A percentile compares a stretch with the other conserved stretches of the same genome.
Conservation (phyloP, 2,888 invertebrate genomes). For the Crematogaster levior region DNA sequence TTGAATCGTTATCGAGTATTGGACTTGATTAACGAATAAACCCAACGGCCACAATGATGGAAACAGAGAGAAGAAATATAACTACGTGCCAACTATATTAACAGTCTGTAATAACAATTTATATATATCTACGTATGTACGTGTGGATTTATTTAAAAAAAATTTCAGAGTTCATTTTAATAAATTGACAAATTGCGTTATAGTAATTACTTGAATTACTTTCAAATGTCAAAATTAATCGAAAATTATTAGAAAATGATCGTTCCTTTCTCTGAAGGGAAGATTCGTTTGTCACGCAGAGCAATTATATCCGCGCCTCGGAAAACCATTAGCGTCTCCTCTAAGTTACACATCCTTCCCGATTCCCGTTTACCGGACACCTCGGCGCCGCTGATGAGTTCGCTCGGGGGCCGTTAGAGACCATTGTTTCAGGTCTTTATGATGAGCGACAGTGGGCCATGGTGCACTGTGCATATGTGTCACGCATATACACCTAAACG, state of each 20-base stretch:
- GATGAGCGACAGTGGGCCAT: slow-evolving; percentile 59
- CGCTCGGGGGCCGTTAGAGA: slow-evolving; percentile 51
- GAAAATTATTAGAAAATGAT: neutral
- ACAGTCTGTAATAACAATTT: neutral
- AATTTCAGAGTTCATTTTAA: neutral
- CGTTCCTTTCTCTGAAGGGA: neutral
- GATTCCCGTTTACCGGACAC: slow-evolving; percentile 32
- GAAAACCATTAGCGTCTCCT: slow-evolving; percentile 30
- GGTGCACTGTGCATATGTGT: slow-evolving; percentile 52
- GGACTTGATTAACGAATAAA: slow-evolving; percentile 34
- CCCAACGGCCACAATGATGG: neutral
- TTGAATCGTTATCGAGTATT: slow-evolving; percentile 45
- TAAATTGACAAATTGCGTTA: neutral
- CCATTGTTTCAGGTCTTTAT: slow-evolving; percentile 62
- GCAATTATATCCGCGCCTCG: slow-evolving; percentile 43
- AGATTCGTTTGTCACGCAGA: neutral
- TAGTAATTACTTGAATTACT: neutral
- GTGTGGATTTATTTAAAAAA: neutral
- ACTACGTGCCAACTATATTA: neutral
- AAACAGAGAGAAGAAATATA: neutral
- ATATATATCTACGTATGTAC: neutral
- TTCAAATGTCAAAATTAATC: neutral
- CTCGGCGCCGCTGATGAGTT: slow-evolving; percentile 36
- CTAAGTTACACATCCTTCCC: slow-evolving; percentile 18
- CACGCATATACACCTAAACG: slow-evolving; percentile 59